Evolutionary conservation across 2,797 vertebrate species (phyloP), one percentile per base, ranked within the genome.

Genomic region (Euthynnus affinis): DNA sequence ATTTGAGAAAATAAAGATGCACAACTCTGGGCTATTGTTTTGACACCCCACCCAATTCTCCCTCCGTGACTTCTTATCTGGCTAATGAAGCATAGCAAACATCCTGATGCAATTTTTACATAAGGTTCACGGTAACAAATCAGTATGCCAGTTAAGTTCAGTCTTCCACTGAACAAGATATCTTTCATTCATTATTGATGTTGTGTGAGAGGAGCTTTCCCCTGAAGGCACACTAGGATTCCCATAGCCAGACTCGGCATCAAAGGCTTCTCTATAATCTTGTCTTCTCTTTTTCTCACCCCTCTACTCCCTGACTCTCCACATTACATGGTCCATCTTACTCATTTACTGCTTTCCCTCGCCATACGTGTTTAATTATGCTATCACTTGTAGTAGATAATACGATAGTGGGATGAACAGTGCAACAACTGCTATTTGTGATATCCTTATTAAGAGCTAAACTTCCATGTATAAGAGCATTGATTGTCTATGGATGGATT

Each of bases 141-240:
- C 94, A 92, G 93, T 94, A 94, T 95, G 93, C 94, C 83, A 59
- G 89, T 88, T 90, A 86, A 84, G 93, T 94, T 92, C 86, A 79
- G 87, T 89, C 88, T 92, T 94, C 86, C 81, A 90, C 89, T 90
- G 93, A 94, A 94, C 92, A 93, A 93, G 93, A 95, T 93, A 94
- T 93, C 91, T 91, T 94, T 95, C 94, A 94, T 95, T 94, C 94
- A 95, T 95, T 94, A 95, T 95, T 94, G 94, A 95, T 95, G 93
- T 84, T 85, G 88, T 88, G 94, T 91, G 94, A 92, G 92, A 91
- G 89, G 74, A 90, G 88, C 84, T 89, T 91, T 91, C 85, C 94
- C 94, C 94, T 81, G 84, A 93, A 95, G 94, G 91, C 92, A 81
- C 83, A 81, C 85, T 61, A 90, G 82, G 90, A 93, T 93, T 94